These are phyloP conservation scores for Philotrypesis tridentata DNA, from an alignment of 1,140 invertebrate genomes.

Conservation along the genomic window DNA sequence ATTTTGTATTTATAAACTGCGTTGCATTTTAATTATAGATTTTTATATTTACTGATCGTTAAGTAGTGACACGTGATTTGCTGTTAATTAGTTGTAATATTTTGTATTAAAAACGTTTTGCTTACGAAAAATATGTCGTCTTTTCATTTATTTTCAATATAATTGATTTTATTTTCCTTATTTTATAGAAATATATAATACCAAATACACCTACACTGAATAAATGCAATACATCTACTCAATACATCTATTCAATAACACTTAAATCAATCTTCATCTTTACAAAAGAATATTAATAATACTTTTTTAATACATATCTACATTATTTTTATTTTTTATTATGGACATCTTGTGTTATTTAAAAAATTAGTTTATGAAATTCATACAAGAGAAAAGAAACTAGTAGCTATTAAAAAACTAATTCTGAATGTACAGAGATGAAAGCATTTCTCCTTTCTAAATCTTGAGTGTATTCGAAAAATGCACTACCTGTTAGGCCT, in stretches of 20 bases:
- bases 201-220: too few species aligned
- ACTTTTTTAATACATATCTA: too few species aligned
- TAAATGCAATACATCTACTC: too few species aligned
- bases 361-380: neutral
- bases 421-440: neutral
- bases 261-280: too few species aligned
- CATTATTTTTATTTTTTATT: neutral
- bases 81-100: conserved; percentile 59
- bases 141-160: neutral
- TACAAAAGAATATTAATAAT: neutral
- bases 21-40: neutral
- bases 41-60: conserved; percentile 1
- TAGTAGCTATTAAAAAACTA: neutral
- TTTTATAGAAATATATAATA: neutral
- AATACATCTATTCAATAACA: too few species aligned
- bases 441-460: conserved; percentile 64
- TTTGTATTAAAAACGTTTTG: conserved; percentile 65
- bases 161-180: neutral
- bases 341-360: neutral
- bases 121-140: neutral
- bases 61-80: conserved; percentile 54
- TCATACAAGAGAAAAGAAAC: neutral
- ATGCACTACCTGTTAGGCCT: conserved; percentile 36
- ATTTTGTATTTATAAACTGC: conserved; percentile 32
- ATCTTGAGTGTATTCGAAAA: conserved; percentile 67